Base-by-base conservation (phyloP, 1,140 invertebrate genomes). In the Drosophila tristis region DNA sequence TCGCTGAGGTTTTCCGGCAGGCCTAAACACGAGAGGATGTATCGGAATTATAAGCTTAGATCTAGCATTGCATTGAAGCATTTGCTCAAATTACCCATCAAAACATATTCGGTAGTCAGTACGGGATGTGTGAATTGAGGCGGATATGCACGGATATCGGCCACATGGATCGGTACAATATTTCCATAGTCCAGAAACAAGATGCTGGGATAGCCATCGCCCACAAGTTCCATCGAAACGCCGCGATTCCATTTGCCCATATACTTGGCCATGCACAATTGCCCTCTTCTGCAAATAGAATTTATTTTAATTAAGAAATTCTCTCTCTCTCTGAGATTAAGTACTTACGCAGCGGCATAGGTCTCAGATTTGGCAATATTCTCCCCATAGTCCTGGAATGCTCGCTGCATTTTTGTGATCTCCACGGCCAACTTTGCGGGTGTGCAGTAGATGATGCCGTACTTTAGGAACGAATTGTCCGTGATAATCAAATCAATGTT, bases 111-210 rank as follows among this genome's bases (percentile, higher is more conserved):
- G 2, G 54, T 58, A 13, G 89, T 92, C 51, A 89, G 26, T 47
- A 89, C 54, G 2, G 91, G 89, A 47, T 57, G 90, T 4, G 16
- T 78, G 57, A 92, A 89, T 29, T 91, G 74, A 25, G 55, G 47
- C 3, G 91, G 89, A 63, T 91, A 92, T 3, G 64, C 77, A 5
- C 75, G 77, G 55, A 91, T 92, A 9, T 90, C 57, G 2, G 76
- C 29, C 0, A 92, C 60, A 45, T 77, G 59, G 0, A 70, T 66
- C 1, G 77, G 63, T 2, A 55, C 54, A 35, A 92, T 80, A 35
- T 92, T 91, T 0, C 91, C 91, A 35, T 91, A 91, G 45, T 92
- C 91, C 2, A 92, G 35, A 25, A 92, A 92, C n/a, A 90, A 53
- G 15, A 92, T 86, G 47, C 84, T 86, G 1, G 91, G 91, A 43